Evolutionary conservation across 2,888 invertebrate species (phyloP), one percentile per base, ranked within the genome.

Genomic region (Torymus aiolomorphi): DNA sequence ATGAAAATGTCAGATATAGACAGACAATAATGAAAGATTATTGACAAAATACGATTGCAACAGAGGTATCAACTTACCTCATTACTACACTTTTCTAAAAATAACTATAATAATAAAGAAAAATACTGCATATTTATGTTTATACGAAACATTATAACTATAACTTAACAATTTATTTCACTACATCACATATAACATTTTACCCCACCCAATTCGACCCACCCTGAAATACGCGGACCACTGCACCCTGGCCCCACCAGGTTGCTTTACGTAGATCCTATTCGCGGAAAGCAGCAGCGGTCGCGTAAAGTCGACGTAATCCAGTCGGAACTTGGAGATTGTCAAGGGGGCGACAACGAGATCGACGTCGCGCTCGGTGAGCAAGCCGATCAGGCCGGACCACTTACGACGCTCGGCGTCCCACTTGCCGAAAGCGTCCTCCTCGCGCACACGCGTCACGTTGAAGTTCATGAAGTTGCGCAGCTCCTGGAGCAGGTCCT

Each of bases 201-300:
- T 2, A 20, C 20, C 20, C 20, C 1, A 20, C 20, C 1, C 20
- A 20, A 20, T 20, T 20, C 11, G 11, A 69, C 74, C 13, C 54
- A 88, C 89, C 84, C 84, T 81, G 16, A 88, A 86, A 61, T 89
- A 88, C 8, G 84, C 84, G 2, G 85, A 82, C 89, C 88, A 89
- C 13, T 85, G 83, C 3, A 89, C 82, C 0, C 67, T 61, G 0
- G 82, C 70, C 8, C 71, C 76, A 12, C 72, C 72, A 0, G 84
- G 85, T 62, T 84, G 74, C 59, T 81, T 86, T 16, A 88, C 76
- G 66, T 86, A 88, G 62, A 88, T 81, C 13, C 81, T 80, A 49
- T 84, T 82, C 12, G 80, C 75, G 0, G 86, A 83, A 1, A 83
- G 16, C 8, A 86, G 51, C 56, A 89, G 75, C 0, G 89, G 89